phyloP scores from a whole-genome alignment of 2,113 vertebrate species.

The Oryzias curvinotus region DNA sequence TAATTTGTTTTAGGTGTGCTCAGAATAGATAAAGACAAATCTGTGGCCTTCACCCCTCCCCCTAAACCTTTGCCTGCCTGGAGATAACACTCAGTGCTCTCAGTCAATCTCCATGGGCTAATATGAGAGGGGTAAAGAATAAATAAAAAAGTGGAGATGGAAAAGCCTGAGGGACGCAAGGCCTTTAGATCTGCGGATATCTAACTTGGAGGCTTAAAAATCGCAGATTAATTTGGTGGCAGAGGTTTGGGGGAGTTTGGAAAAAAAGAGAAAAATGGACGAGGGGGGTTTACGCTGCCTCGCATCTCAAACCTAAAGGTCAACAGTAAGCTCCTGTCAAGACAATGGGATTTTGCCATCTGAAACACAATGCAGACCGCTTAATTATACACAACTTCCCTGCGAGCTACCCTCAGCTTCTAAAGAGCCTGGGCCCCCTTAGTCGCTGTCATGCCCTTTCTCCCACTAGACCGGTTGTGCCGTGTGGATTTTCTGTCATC shows the following conservation, averaged over 20 bases:
- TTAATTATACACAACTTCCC: constrained; percentile 76
- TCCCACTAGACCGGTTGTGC: constrained; percentile 46
- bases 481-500: constrained; percentile 71
- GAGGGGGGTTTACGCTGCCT: constrained; percentile 32
- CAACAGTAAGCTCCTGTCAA: constrained; percentile 80
- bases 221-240: constrained; percentile 77
- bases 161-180: constrained; percentile 67
- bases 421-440: constrained; percentile 48
- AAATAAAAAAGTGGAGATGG: constrained; percentile 25
- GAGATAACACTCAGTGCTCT: constrained; percentile 76
- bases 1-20: constrained; percentile 84
- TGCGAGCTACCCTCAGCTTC: constrained; percentile 57
- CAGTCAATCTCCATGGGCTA: constrained; percentile 75
- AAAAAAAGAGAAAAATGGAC: constrained; percentile 29
- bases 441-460: constrained; percentile 59
- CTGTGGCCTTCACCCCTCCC: constrained; percentile 70
- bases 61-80: constrained; percentile 77
- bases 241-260: constrained; percentile 49
- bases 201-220: constrained; percentile 77
- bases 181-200: constrained; percentile 75
- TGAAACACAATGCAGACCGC: constrained; percentile 63
- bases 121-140: constrained; percentile 38
- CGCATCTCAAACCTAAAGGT: constrained; percentile 72
- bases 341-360: constrained; percentile 77
- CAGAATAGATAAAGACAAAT: constrained; percentile 82